Evolutionary conservation across 2,797 vertebrate species (phyloP).

Genomic region (Paramormyrops hopkinsi): DNA sequence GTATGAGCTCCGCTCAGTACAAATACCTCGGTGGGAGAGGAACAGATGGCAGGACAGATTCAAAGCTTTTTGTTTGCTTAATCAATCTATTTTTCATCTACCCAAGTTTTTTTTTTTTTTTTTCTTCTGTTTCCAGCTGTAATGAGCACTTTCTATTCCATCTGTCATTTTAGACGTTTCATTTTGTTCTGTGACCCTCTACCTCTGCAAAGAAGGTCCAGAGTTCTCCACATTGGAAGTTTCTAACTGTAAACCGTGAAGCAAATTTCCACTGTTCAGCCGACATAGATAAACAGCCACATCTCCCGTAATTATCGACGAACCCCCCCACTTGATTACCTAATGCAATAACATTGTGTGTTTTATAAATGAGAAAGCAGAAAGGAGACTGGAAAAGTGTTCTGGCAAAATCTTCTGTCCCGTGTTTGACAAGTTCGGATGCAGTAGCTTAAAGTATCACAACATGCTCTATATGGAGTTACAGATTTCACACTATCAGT

Average conservation of each 20-base stretch:
- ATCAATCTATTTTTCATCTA: constrained; percentile 46
- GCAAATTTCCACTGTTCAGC: neutral
- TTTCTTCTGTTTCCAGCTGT: neutral
- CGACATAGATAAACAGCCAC: neutral
- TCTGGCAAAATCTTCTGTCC: neutral
- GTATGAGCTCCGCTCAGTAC: constrained; percentile 48
- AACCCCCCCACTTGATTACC: neutral
- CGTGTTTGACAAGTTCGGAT: neutral
- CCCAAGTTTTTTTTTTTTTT: constrained; percentile 16
- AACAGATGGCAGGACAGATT: constrained; percentile 56
- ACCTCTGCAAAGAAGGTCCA: neutral
- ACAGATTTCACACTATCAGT: neutral
- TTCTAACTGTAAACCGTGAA: neutral
- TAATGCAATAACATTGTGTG: neutral
- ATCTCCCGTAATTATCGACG: neutral
- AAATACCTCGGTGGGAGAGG: constrained; percentile 39
- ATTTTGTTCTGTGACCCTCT: neutral
- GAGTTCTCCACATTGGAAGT: neutral
- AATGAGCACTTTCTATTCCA: neutral
- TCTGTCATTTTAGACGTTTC: neutral
- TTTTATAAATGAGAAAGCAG: constrained; percentile 5
- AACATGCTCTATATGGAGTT: neutral
- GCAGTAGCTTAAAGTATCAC: neutral
- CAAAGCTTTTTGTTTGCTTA: constrained; percentile 45
- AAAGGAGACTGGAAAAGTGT: constrained; percentile 6